Evolutionary conservation across 2,797 vertebrate species (phyloP).

Genomic region (Intellagama lesueurii): DNA sequence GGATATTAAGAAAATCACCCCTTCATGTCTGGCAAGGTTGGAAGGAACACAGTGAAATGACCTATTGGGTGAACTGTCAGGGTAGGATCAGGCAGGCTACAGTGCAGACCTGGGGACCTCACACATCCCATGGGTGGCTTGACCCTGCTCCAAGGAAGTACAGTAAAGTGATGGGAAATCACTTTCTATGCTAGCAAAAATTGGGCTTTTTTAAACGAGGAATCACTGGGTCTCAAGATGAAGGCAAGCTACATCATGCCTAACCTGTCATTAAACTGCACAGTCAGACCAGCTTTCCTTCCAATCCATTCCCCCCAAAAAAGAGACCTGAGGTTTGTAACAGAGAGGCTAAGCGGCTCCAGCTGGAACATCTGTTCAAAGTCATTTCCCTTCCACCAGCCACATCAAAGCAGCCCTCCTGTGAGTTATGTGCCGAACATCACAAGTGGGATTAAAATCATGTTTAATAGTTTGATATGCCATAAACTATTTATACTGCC

Average conservation of each 20-base stretch:
- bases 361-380: constrained; percentile 79
- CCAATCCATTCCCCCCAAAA: background rate
- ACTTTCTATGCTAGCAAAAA: too few species aligned
- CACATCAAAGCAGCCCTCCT: constrained; percentile 79
- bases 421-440: constrained; percentile 70
- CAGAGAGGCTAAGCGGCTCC: constrained; percentile 68
- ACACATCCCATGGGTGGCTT: too few species aligned
- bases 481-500: constrained; percentile 78
- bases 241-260: constrained; percentile 52
- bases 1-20: too few species aligned
- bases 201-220: too few species aligned
- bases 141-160: too few species aligned
- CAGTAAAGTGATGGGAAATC: too few species aligned
- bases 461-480: constrained; percentile 78
- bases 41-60: too few species aligned
- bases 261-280: constrained; percentile 65
- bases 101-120: too few species aligned
- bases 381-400: constrained; percentile 75
- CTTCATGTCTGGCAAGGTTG: too few species aligned
- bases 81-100: too few species aligned
- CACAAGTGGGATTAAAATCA: constrained; percentile 80
- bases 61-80: too few species aligned
- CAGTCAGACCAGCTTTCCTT: constrained; percentile 60
- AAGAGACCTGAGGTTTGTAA: constrained; percentile 52
- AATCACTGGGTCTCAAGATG: background rate